Base-by-base conservation (phyloP, 2,888 invertebrate species). In the Drosophila vallismaia region DNA sequence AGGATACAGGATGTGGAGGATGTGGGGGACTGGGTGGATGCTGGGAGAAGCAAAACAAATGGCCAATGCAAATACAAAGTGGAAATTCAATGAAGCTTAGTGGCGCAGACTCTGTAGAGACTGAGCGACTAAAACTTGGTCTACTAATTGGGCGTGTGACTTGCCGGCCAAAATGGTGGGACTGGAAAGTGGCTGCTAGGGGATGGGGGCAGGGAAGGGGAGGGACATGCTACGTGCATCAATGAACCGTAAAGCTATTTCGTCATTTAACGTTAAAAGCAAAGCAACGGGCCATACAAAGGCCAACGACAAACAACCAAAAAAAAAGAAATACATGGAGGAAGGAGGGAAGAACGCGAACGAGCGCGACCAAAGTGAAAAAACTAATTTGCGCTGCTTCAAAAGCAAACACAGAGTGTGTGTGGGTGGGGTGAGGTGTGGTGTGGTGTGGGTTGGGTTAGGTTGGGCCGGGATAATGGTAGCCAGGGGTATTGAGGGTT, bases 301-400 rank as follows among this genome's bases (percentile, higher is more conserved):
- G 86, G 86, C 83, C 72, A 82, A 75, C 87, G 79, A 82, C 86
- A 81, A 77, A 69, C 57, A 63, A 33, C 49, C 42, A 53, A 40
- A 57, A 48, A 52, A 44, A 46, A 48, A 63, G 59, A n/a, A 45
- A 31, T 33, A 71, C 36, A 19, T 19, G 19, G 19, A 19, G 40
- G 10, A 24, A 26, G 40, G 33, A 31, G 53, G 71, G 29, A 71
- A 70, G 70, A 74, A 75, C 67, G 71, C 71, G 58, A 71, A 58
- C 66, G 66, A 79, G 83, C 86, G 85, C 85, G 82, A 77, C 82
- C 76, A 84, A 84, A 85, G 81, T 79, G 78, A 88, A 89, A 88
- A 88, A 89, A 87, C 82, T 86, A 86, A 88, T 88, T 88, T 88
- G 79, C 86, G 79, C 85, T 81, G 80, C 88, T 88, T 88, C 85